A percentile compares a stretch with the other conserved stretches of the same genome.
phyloP scores from a whole-genome alignment of 2,797 vertebrate genomes.

The Clamator glandarius region DNA sequence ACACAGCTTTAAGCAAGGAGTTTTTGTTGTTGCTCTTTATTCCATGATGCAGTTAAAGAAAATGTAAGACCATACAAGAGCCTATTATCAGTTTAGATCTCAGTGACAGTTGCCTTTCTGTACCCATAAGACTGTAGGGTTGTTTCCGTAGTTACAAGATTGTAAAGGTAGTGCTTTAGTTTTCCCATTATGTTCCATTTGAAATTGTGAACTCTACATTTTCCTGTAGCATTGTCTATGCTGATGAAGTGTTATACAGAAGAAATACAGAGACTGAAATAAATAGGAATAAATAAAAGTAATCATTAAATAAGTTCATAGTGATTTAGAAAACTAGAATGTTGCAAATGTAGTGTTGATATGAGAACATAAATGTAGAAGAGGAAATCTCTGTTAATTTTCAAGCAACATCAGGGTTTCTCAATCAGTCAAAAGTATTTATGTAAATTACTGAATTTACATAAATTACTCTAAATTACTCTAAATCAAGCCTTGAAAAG shows the following conservation, averaged over 20 bases:
- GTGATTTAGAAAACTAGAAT: background rate
- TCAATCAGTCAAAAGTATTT: background rate
- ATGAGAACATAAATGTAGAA: background rate
- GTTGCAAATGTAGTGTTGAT: background rate
- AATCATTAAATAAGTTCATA: background rate
- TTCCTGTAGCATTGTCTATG: background rate
- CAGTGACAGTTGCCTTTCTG: background rate
- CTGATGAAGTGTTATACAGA: background rate
- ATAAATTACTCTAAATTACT: too few species aligned
- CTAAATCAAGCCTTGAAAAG: background rate
- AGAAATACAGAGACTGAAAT: background rate
- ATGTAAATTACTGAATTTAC: too few species aligned
- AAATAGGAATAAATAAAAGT: background rate
- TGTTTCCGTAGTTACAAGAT: background rate
- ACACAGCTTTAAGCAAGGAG: background rate
- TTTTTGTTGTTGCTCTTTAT: background rate
- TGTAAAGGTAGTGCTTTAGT: background rate
- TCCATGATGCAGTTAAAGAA: background rate
- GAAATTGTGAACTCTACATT: background rate
- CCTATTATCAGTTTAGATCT: background rate
- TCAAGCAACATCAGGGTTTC: background rate
- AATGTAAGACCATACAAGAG: background rate
- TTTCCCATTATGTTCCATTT: background rate
- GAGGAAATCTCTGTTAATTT: background rate
- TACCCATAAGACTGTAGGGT: background rate